Conservation (phyloP, 1,140 invertebrate species). For the Atta texana region DNA sequence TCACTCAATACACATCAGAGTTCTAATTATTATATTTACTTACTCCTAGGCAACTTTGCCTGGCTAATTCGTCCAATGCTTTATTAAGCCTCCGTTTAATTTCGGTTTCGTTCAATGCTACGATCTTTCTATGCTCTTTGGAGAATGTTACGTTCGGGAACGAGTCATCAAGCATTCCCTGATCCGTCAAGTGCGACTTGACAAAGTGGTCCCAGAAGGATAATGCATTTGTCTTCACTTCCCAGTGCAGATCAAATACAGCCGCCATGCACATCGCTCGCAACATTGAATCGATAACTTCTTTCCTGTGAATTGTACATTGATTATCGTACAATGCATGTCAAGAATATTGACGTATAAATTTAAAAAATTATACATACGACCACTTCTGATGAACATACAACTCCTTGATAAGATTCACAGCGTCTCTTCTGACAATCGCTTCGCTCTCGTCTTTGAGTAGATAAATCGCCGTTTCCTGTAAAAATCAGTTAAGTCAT, state of each 20-base stretch:
- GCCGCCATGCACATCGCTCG: slow-evolving; percentile 88
- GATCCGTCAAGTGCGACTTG: slow-evolving; percentile 88
- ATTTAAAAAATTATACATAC: slow-evolving; percentile 76
- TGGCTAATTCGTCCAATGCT: slow-evolving; percentile 89
- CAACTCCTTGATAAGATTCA: slow-evolving; percentile 88
- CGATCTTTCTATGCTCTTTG: slow-evolving; percentile 91
- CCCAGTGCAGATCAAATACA: slow-evolving; percentile 91
- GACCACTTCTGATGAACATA: slow-evolving; percentile 89
- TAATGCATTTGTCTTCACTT: slow-evolving; percentile 90
- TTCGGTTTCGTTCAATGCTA: slow-evolving; percentile 89
- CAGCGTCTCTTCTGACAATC: slow-evolving; percentile 91
- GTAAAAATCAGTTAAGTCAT: slow-evolving; percentile 81
- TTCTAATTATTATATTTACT: slow-evolving; percentile 32
- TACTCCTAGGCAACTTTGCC: slow-evolving; percentile 89
- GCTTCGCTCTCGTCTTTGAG: slow-evolving; percentile 91
- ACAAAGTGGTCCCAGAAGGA: slow-evolving; percentile 91
- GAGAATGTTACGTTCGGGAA: slow-evolving; percentile 93
- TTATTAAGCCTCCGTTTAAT: slow-evolving; percentile 89
- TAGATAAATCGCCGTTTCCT: slow-evolving; percentile 89
- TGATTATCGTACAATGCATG: slow-evolving; percentile 34
- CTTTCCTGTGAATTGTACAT: slow-evolving; percentile 73
- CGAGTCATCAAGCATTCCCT: slow-evolving; percentile 92
- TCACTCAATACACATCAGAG: slow-evolving; percentile 1
- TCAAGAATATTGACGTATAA: neutral
- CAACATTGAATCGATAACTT: slow-evolving; percentile 79